Conservation (phyloP, 2,888 invertebrate species). For the Ophion obscuratus region DNA sequence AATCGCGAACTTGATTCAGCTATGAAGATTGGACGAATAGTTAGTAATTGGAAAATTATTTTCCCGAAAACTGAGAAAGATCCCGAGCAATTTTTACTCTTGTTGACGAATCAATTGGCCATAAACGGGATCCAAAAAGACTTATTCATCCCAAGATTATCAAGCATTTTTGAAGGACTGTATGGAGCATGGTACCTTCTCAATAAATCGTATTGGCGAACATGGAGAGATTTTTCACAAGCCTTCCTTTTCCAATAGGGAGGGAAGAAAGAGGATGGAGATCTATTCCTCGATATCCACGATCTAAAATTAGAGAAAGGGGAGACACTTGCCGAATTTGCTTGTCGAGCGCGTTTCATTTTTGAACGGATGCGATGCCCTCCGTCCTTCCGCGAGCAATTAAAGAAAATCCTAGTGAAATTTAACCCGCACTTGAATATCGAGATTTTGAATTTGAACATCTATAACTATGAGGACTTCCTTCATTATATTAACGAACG, state of each 20-base stretch:
- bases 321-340: slow-evolving; percentile 62
- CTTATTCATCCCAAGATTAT: slow-evolving; percentile 54
- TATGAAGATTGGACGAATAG: slow-evolving; percentile 59
- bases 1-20: slow-evolving; percentile 43
- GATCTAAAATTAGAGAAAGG: slow-evolving; percentile 29
- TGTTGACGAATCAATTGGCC: slow-evolving; percentile 52
- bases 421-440: slow-evolving; percentile 49
- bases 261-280: slow-evolving; percentile 53
- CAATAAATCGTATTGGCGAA: slow-evolving; percentile 51
- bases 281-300: slow-evolving; percentile 16
- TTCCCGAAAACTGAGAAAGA: slow-evolving; percentile 57
- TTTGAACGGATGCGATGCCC: slow-evolving; percentile 60
- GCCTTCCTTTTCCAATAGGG: slow-evolving; percentile 62
- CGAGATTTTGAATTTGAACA: slow-evolving; percentile 48
- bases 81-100: slow-evolving; percentile 57
- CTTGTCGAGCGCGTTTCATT: slow-evolving; percentile 57
- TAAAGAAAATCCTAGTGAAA: slow-evolving; percentile 17
- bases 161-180: slow-evolving; percentile 62
- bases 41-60: slow-evolving; percentile 57
- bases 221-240: slow-evolving; percentile 56
- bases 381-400: slow-evolving; percentile 38
- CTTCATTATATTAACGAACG: slow-evolving; percentile 53
- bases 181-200: slow-evolving; percentile 62
- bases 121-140: slow-evolving; percentile 54
- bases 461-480: slow-evolving; percentile 45